Evolutionary conservation across 1,140 invertebrate species (phyloP).

Genomic region (Leptopilina clavipes): DNA sequence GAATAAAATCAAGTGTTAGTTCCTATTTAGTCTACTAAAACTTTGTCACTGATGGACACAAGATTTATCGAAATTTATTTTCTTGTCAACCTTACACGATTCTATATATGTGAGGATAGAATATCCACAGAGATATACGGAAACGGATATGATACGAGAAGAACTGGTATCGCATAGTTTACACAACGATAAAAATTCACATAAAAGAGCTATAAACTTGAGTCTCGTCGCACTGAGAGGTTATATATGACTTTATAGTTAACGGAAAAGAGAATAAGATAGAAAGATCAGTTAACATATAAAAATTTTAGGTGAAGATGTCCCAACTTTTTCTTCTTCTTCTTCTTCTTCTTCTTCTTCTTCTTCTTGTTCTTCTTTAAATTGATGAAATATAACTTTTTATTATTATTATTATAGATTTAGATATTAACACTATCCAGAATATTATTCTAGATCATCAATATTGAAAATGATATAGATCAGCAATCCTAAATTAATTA

Average conservation of each 20-base stretch:
- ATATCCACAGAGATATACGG: conserved; percentile 43
- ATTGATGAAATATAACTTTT: too few species aligned
- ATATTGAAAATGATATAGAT: too few species aligned
- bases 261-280: conserved; percentile 47
- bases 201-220: conserved; percentile 66
- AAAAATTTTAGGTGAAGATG: neutral
- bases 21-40: conserved; percentile 39
- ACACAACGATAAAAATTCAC: conserved; percentile 67
- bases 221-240: conserved; percentile 40
- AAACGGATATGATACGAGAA: conserved; percentile 57
- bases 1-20: too few species aligned
- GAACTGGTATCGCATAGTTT: conserved; percentile 60
- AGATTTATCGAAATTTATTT: conserved; percentile 66
- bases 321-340: neutral
- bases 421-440: too few species aligned
- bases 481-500: too few species aligned
- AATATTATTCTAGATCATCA: too few species aligned
- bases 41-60: conserved; percentile 54
- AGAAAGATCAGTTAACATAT: neutral
- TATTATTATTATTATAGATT: too few species aligned
- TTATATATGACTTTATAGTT: conserved; percentile 63
- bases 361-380: too few species aligned
- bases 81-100: conserved; percentile 51
- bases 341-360: too few species aligned
- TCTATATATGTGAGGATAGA: conserved; percentile 45